Conservation (phyloP, 2,888 invertebrate genomes). For the Tetranychus truncatus region DNA sequence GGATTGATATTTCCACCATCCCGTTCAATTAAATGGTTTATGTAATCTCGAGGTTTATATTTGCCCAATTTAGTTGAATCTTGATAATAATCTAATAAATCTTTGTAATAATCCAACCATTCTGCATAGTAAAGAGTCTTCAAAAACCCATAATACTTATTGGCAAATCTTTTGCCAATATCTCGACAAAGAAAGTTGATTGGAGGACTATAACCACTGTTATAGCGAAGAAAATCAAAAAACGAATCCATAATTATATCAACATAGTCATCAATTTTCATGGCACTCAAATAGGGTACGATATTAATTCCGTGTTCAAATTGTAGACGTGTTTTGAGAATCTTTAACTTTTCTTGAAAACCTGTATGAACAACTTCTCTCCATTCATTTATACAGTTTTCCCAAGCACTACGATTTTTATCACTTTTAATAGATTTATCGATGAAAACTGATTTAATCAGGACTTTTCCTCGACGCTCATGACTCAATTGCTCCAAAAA, state of each 20-base stretch:
- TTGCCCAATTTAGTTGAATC: constrained; percentile 18
- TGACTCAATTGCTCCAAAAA: constrained; percentile 47
- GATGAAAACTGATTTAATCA: constrained; percentile 41
- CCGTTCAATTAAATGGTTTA: constrained; percentile 21
- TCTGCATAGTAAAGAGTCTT: constrained; percentile 12
- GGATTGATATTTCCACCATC: constrained; percentile 12
- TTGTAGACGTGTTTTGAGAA: constrained; percentile 43
- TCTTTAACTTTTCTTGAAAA: constrained; percentile 49
- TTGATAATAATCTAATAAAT: constrained; percentile 14
- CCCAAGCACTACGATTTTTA: constrained; percentile 41
- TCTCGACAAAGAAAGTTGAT: constrained; percentile 48
- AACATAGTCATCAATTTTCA: constrained; percentile 37
- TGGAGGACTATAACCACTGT: constrained; percentile 38
- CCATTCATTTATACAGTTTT: constrained; percentile 48
- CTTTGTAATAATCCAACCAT: constrained; percentile 23
- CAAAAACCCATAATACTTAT: constrained; percentile 34
- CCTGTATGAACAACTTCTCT: constrained; percentile 43
- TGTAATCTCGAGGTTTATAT: constrained; percentile 24
- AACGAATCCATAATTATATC: constrained; percentile 33
- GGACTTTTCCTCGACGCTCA: constrained; percentile 48
- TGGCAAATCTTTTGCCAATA: constrained; percentile 50
- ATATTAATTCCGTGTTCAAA: constrained; percentile 26
- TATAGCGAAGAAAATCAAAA: constrained; percentile 17
- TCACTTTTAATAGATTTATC: constrained; percentile 18
- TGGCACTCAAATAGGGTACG: constrained; percentile 47